A percentile compares a stretch with the other conserved stretches of the same genome.
Evolutionary conservation across 2,797 vertebrate genomes (phyloP).

Genomic region (Phataginus tetradactyla): DNA sequence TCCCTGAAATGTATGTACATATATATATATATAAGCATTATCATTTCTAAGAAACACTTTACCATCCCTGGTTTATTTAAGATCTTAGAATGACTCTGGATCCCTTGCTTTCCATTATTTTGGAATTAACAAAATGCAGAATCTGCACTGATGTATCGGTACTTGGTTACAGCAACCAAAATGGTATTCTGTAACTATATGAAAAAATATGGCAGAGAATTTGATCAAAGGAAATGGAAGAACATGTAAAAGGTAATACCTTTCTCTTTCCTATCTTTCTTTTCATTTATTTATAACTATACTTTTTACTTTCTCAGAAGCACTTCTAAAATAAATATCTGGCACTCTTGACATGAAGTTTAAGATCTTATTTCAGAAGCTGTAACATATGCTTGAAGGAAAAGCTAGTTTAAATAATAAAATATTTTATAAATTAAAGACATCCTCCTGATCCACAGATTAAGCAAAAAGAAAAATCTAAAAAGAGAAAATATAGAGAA

Average conservation of each 20-base stretch:
- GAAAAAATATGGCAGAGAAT: conserved; percentile 4
- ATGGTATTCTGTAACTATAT: background rate
- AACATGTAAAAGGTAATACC: background rate
- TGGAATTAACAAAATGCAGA: background rate
- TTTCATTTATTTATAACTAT: conserved; percentile 63
- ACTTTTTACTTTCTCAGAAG: conserved; percentile 49
- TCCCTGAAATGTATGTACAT: background rate
- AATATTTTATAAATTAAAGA: background rate
- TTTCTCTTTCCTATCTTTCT: conserved; percentile 27
- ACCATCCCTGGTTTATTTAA: background rate
- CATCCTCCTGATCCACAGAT: background rate
- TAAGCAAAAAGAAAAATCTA: background rate
- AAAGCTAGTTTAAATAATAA: conserved; percentile 39
- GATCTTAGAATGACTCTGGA: background rate
- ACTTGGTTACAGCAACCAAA: background rate
- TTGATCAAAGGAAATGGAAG: conserved; percentile 25
- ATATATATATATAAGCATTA: background rate
- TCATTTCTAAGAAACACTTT: background rate
- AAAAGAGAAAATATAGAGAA: background rate
- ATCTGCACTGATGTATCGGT: background rate
- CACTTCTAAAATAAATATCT: conserved; percentile 60
- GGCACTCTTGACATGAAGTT: background rate
- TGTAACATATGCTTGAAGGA: background rate
- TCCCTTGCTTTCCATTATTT: background rate
- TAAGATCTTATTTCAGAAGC: conserved; percentile 48